Conservation (phyloP, 2,797 vertebrate genomes). For the Chiloscyllium punctatum region DNA sequence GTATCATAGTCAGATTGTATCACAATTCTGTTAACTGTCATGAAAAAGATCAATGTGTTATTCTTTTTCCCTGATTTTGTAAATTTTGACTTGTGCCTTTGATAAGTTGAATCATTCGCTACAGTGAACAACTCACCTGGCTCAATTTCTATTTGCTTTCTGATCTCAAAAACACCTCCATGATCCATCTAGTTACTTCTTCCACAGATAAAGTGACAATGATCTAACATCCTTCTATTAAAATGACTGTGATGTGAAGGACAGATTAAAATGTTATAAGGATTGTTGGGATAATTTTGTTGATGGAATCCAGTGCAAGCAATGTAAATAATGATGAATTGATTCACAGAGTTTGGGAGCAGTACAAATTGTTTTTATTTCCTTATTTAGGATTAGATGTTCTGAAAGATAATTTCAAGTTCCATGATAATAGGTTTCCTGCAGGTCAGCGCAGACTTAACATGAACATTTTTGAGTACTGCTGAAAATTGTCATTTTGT, state of each 20-base stretch:
- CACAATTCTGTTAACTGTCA: background rate
- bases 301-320: background rate
- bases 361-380: background rate
- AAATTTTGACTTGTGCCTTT: background rate
- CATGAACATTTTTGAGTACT: background rate
- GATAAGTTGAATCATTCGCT: background rate
- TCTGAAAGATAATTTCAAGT: background rate
- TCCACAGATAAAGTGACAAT: background rate
- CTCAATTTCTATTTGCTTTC: background rate
- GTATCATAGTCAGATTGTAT: background rate
- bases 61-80: background rate
- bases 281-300: background rate
- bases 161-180: background rate
- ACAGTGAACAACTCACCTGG: background rate
- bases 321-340: background rate
- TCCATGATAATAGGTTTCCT: background rate
- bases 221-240: background rate
- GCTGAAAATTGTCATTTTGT: too few relatives aligned
- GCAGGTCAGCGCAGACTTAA: background rate
- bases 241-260: background rate
- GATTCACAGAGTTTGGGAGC: background rate
- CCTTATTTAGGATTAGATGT: too few relatives aligned
- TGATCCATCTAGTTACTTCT: background rate
- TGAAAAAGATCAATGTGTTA: background rate
- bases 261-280: background rate